Base-by-base conservation (phyloP, 2,113 vertebrate genomes). In the Gobius niger region DNA sequence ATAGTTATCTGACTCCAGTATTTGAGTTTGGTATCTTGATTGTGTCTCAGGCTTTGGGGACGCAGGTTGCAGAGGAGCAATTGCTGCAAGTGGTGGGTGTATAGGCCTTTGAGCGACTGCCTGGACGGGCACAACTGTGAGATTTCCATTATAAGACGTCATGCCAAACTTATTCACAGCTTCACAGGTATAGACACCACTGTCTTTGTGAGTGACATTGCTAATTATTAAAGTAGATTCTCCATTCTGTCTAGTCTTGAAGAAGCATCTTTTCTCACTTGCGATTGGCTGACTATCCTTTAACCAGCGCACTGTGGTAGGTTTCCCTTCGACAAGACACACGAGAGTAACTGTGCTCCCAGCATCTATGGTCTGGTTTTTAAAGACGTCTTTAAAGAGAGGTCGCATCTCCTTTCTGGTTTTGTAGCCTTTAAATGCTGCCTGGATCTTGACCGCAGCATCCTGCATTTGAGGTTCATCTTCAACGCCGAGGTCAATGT, bases 371-470 rank as follows among this genome's bases (percentile, higher is more conserved):
- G 75, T 89, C 13, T 93, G 94, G 75, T 95, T 95, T 73, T 93
- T 94, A 70, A 98, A 98, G 0, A 94, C 94, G 65, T 93, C 92
- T 0, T 86, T 91, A 54, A 98, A 96, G 9, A 90, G 70, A 0
- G 95, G 97, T 9, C 92, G 94, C 85, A 98, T 94, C 70, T 95
- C 95, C 80, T 94, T 98, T 15, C 95, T 91, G 6, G 94, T 89
- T 88, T 95, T 96, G 72, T 95, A 98, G 47, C 96, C 95, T 81
- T 98, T 97, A 78, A 99, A 98, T 6, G 95, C 96, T 0, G 96
- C 96, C 85, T 98, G 97, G 75, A 98, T 98, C 87, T 96, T 98
- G 68, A 96, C 87, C 0, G 95, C 96, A 0, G 96, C 95, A 40
- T 94, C 92, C 65, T 90, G 89, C 72, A 94, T 86, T 87, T 96